Conservation (phyloP, 2,797 vertebrate genomes). For the Steatocranus sp. region DNA sequence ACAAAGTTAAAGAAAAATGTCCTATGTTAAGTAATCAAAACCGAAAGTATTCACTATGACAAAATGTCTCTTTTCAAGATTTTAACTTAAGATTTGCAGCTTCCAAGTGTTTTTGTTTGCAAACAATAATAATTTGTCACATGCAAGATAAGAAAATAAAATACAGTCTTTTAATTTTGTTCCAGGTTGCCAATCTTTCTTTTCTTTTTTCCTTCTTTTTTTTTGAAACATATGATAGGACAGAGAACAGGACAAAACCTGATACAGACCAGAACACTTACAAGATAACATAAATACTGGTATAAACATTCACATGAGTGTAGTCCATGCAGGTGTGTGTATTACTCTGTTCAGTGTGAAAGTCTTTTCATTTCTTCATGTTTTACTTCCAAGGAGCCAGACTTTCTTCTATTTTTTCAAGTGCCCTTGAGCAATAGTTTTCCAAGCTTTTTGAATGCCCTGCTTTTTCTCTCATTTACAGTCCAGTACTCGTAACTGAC, state of each 20-base stretch:
- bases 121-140: neutral
- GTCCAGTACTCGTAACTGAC: neutral
- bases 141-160: neutral
- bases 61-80: neutral
- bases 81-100: neutral
- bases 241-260: neutral
- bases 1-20: neutral
- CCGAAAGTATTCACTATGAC: neutral
- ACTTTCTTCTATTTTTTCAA: neutral
- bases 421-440: rapidly evolving
- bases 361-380: neutral
- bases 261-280: neutral
- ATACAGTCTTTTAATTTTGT: neutral
- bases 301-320: neutral
- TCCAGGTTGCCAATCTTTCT: neutral
- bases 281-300: neutral
- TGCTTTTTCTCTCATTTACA: neutral
- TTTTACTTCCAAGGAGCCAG: neutral
- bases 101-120: neutral
- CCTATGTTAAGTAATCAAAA: neutral
- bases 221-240: neutral
- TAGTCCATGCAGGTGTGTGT: neutral
- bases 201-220: neutral
- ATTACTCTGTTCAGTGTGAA: neutral
- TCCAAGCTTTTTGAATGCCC: neutral